These are phyloP conservation scores for Bubo bubo DNA, from an alignment of 2,113 vertebrate genomes.

Conservation along the genomic window DNA sequence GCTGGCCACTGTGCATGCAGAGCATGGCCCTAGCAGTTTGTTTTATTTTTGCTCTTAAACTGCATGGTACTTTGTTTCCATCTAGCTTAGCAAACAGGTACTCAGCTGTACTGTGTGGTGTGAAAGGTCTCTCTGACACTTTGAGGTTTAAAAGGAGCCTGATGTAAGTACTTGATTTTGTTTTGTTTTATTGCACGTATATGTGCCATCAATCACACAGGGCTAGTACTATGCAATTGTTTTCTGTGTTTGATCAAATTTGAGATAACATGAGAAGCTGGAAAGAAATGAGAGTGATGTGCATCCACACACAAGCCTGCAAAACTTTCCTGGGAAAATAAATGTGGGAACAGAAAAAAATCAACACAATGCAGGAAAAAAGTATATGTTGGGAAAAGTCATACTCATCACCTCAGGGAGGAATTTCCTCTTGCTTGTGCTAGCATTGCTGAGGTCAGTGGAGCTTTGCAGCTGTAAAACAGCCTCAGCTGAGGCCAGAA, in stretches of 20 bases:
- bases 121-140: background rate
- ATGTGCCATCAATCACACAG: background rate
- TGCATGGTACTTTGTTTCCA: background rate
- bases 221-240: background rate
- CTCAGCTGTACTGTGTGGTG: background rate
- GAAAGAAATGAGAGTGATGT: background rate
- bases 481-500: background rate
- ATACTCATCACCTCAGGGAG: background rate
- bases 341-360: background rate
- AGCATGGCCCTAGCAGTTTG: background rate
- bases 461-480: background rate
- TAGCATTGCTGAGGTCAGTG: background rate
- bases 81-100: background rate
- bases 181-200: background rate
- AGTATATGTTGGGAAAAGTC: background rate
- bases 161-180: background rate
- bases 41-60: background rate
- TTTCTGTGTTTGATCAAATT: background rate
- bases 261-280: background rate
- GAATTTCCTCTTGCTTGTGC: background rate
- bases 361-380: background rate
- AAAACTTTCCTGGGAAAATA: background rate
- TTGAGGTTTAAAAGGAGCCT: background rate
- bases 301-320: background rate
- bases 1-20: background rate